Conservation (phyloP, 1,140 invertebrate genomes). For the Tetramorium alpestre region DNA sequence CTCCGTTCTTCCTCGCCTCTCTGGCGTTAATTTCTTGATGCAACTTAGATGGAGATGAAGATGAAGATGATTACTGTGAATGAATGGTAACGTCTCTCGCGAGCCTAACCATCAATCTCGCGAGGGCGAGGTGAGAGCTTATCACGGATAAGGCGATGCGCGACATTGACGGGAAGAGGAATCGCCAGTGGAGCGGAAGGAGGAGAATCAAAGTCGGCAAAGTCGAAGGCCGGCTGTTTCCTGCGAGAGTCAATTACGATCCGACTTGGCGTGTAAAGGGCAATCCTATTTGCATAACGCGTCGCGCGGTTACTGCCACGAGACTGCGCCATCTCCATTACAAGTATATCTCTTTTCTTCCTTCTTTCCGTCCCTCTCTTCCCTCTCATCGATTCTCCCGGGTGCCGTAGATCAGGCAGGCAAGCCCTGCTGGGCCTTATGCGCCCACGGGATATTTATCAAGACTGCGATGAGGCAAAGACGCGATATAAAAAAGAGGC, state of each 20-base stretch:
- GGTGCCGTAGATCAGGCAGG: conserved; percentile 76
- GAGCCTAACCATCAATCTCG: conserved; percentile 23
- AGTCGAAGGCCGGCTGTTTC: conserved; percentile 63
- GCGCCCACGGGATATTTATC: conserved; percentile 82
- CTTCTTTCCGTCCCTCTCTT: neutral
- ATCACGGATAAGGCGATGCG: conserved; percentile 25
- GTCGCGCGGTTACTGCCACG: conserved; percentile 73
- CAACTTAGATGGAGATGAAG: conserved; percentile 11
- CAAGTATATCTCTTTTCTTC: conserved; percentile 61
- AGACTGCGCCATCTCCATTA: conserved; percentile 82
- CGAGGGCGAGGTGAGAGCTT: neutral
- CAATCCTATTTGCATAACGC: conserved; percentile 83
- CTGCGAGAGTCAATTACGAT: conserved; percentile 80
- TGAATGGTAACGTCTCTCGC: conserved; percentile 1
- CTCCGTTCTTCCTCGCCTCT: neutral
- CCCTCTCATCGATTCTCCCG: conserved; percentile 2
- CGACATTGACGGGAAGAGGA: conserved; percentile 53
- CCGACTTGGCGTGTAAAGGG: conserved; percentile 77
- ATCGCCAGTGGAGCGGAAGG: neutral
- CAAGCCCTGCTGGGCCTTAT: conserved; percentile 68
- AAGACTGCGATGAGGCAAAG: conserved; percentile 66
- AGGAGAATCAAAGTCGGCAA: neutral
- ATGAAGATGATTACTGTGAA: conserved; percentile 32
- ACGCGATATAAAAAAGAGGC: conserved; percentile 47
- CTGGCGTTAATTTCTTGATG: conserved; percentile 14